Percentiles rank a stretch among this genome's conserved stretches.
phyloP scores from a whole-genome alignment of 2,797 vertebrate genomes.

The Microchirus variegatus region DNA sequence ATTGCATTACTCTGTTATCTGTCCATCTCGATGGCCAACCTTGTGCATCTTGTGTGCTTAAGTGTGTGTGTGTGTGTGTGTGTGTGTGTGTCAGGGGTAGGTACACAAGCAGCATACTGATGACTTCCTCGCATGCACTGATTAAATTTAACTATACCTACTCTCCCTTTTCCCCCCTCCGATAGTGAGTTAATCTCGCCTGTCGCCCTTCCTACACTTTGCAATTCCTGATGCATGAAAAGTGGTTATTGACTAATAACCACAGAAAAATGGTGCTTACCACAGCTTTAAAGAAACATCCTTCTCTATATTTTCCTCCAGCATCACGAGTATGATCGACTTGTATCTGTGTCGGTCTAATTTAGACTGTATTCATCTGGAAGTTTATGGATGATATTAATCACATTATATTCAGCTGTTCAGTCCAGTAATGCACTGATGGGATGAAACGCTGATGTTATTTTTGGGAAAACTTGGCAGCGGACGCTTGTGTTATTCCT shows the following conservation, averaged over 20 bases:
- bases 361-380: too few relatives aligned
- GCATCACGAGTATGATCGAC: too few relatives aligned
- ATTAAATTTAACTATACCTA: conserved; percentile 51
- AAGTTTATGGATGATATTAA: too few relatives aligned
- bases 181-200: too few relatives aligned
- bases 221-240: too few relatives aligned
- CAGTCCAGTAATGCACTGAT: neutral
- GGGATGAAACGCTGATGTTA: conserved; percentile 7
- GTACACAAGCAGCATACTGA: conserved; percentile 44
- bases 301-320: too few relatives aligned
- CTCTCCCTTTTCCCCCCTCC: conserved; percentile 8
- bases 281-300: too few relatives aligned
- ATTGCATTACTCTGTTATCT: conserved; percentile 46
- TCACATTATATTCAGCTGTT: neutral
- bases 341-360: too few relatives aligned
- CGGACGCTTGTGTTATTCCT: conserved; percentile 2
- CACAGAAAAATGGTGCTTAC: too few relatives aligned
- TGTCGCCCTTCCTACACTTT: too few relatives aligned
- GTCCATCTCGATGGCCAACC: conserved; percentile 33
- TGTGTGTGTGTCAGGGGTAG: conserved; percentile 5
- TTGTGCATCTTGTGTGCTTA: neutral
- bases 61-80: neutral
- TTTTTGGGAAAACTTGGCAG: conserved; percentile 19
- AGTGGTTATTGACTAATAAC: too few relatives aligned
- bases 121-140: conserved; percentile 50